These are phyloP conservation scores for Nyctalus aviator DNA, from an alignment of 2,797 vertebrate genomes.

Conservation along the genomic window DNA sequence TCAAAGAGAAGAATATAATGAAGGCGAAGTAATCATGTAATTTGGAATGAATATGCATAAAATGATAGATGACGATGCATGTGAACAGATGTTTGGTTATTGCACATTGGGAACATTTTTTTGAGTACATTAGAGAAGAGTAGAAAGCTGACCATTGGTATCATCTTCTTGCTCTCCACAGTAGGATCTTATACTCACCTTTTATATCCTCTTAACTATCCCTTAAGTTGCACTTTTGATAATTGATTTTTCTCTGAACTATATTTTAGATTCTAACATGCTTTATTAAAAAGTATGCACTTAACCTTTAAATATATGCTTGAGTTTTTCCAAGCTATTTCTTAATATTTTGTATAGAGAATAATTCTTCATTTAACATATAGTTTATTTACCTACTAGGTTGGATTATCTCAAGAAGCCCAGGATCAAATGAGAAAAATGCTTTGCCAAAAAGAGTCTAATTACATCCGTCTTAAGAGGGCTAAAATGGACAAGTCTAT, in stretches of 20 bases:
- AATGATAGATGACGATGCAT: conserved; percentile 66
- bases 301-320: conserved; percentile 79
- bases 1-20: conserved; percentile 40
- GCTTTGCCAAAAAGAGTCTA: conserved; percentile 98
- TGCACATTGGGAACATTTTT: conserved; percentile 29
- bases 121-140: conserved; percentile 36
- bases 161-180: conserved; percentile 7
- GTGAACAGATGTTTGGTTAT: conserved; percentile 46
- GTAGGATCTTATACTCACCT: conserved; percentile 81
- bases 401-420: conserved; percentile 96
- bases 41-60: conserved; percentile 60
- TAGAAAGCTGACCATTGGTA: conserved; percentile 26
- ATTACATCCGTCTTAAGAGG: conserved; percentile 97
- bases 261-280: conserved; percentile 81
- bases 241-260: conserved; percentile 80
- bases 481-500: conserved; percentile 99
- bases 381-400: conserved; percentile 91
- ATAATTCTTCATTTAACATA: conserved; percentile 79
- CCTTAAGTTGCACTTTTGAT: conserved; percentile 74
- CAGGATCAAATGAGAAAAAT: conserved; percentile 99
- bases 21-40: background rate
- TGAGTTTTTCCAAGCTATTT: conserved; percentile 80
- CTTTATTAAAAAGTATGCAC: conserved; percentile 76
- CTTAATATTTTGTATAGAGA: conserved; percentile 65
- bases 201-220: conserved; percentile 79